Evolutionary conservation across 2,113 vertebrate genomes (phyloP).

Genomic region (Zosterops pallidus): DNA sequence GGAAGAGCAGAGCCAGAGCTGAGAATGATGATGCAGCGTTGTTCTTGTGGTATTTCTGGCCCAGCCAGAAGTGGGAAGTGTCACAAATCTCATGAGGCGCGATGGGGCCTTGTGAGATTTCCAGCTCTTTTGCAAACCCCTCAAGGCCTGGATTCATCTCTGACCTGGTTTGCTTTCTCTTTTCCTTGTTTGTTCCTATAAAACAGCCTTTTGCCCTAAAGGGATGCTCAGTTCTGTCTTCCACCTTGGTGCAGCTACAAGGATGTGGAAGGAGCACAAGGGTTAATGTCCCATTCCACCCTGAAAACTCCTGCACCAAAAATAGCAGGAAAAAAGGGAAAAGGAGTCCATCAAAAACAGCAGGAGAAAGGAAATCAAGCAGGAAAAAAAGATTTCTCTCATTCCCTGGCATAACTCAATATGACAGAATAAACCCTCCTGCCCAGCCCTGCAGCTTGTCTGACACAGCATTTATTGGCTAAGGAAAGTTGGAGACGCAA

Average conservation of each 20-base stretch:
- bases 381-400: not conserved
- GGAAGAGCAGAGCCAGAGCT: conserved; percentile 9
- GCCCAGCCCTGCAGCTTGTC: not conserved
- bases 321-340: fast-evolving
- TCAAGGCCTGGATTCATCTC: not conserved
- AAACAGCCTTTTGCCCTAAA: not conserved
- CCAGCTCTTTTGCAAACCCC: conserved; percentile 45
- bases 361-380: not conserved
- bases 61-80: conserved; percentile 64
- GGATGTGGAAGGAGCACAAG: fast-evolving
- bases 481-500: not conserved
- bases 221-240: not conserved
- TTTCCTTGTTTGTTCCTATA: not conserved
- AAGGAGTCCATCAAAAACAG: not conserved
- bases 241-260: fast-evolving
- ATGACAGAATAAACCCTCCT: fast-evolving
- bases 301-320: not conserved
- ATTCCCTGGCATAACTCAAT: not conserved
- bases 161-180: not conserved
- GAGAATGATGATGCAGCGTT: conserved; percentile 65
- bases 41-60: conserved; percentile 68
- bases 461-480: not conserved
- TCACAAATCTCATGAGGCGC: conserved; percentile 54
- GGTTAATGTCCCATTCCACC: not conserved
- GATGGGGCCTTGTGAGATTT: conserved; percentile 50